Evolutionary conservation across 2,797 vertebrate species (phyloP).

Genomic region (Buceros bicornis): DNA sequence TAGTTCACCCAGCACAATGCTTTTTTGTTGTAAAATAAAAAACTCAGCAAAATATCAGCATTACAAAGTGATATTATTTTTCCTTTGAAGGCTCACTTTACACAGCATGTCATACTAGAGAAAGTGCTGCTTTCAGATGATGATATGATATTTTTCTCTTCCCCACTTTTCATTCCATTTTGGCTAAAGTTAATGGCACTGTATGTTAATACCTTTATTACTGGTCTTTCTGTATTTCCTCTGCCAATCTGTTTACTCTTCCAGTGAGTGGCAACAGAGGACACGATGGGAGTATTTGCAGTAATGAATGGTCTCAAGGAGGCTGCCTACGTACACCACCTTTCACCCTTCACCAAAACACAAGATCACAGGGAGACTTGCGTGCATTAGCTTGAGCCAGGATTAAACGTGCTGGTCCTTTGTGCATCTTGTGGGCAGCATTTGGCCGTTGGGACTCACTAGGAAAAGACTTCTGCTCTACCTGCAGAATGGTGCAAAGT

Average conservation of each 20-base stretch:
- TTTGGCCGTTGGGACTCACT: background rate
- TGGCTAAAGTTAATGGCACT: slow-evolving; percentile 6
- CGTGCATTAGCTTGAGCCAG: background rate
- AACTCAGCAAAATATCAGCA: slow-evolving; percentile 65
- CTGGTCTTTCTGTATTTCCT: background rate
- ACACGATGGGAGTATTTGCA: background rate
- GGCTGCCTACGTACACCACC: background rate
- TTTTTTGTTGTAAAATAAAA: slow-evolving; percentile 60
- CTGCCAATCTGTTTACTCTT: background rate
- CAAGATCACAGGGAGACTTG: background rate
- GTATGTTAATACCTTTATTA: background rate
- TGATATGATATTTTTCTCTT: background rate
- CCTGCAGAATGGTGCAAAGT: background rate
- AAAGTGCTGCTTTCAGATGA: slow-evolving; percentile 42
- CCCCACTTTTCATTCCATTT: background rate
- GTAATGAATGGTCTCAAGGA: background rate
- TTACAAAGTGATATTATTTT: slow-evolving; percentile 58
- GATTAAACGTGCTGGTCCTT: background rate
- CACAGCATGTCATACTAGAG: slow-evolving; percentile 8
- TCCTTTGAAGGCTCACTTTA: slow-evolving; percentile 62
- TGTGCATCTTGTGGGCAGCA: accelerated
- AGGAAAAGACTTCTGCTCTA: background rate
- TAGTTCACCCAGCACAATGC: slow-evolving; percentile 16
- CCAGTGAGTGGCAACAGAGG: background rate
- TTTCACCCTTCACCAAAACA: background rate